These are phyloP conservation scores for Solen grandis DNA, from an alignment of 1,140 invertebrate genomes.

Conservation along the genomic window DNA sequence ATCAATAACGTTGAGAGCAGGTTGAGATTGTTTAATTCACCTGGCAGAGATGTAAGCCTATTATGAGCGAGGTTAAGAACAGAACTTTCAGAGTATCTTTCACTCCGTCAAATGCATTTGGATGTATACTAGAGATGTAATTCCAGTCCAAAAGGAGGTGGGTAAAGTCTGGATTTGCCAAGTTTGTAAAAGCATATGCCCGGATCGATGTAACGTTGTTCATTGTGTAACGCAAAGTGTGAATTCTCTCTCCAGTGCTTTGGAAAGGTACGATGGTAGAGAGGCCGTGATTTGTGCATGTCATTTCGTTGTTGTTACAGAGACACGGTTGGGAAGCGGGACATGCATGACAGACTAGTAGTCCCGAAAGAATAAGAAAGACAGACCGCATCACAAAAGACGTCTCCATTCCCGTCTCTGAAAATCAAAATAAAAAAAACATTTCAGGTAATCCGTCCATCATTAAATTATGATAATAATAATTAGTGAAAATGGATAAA, in stretches of 20 bases:
- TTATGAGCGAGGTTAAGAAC: slow-evolving; percentile 17
- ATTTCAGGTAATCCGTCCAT: too few relatives aligned
- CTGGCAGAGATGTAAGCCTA: neutral
- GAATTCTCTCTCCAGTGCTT: neutral
- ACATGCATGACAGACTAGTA: too few relatives aligned
- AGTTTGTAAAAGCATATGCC: neutral
- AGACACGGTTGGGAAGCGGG: neutral
- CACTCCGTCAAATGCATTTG: slow-evolving; percentile 16
- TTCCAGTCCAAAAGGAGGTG: neutral
- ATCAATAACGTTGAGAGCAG: neutral
- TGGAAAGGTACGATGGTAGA: neutral
- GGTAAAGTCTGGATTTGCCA: slow-evolving; percentile 14
- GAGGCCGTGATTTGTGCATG: slow-evolving; percentile 4
- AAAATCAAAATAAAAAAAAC: too few relatives aligned
- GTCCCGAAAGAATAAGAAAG: too few relatives aligned
- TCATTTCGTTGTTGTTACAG: neutral
- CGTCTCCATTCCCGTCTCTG: too few relatives aligned
- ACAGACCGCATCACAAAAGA: too few relatives aligned
- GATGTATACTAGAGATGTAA: slow-evolving; percentile 6
- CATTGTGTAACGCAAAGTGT: neutral
- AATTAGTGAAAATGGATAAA: too few relatives aligned
- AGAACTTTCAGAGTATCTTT: neutral
- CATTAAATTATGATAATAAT: too few relatives aligned
- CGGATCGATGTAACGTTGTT: neutral
- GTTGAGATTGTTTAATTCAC: neutral